Conservation (phyloP, 1,140 invertebrate genomes). For the Zaprionus inermis region DNA sequence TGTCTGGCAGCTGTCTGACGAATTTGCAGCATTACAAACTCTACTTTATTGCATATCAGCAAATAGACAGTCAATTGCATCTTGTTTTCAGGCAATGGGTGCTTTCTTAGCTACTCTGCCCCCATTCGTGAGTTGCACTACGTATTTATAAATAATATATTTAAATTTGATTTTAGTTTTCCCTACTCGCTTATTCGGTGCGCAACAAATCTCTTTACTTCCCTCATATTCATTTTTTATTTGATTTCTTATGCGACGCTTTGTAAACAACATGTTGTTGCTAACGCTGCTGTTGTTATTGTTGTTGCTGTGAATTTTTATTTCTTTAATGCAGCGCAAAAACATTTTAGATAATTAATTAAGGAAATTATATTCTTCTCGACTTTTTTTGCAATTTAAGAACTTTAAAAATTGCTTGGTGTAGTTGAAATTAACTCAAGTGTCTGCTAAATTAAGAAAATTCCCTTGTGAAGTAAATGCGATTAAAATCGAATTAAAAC, state of each 20-base stretch:
- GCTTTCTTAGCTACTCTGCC: too few species aligned
- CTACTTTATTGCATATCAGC: not conserved
- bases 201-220: not conserved
- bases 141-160: not conserved
- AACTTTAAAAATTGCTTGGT: not conserved
- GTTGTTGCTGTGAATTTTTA: slow-evolving; percentile 29
- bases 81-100: not conserved
- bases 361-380: slow-evolving; percentile 35
- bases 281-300: slow-evolving; percentile 22
- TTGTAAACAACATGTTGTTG: slow-evolving; percentile 63
- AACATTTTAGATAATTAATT: slow-evolving; percentile 75
- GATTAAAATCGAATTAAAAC: not conserved
- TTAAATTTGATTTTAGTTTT: too few species aligned
- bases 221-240: slow-evolving; percentile 9
- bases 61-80: not conserved
- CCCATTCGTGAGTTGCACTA: not conserved
- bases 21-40: not conserved
- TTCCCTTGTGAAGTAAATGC: not conserved
- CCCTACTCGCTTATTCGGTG: not conserved
- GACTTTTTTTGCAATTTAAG: slow-evolving; percentile 1
- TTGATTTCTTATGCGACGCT: slow-evolving; percentile 11
- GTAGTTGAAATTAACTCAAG: not conserved
- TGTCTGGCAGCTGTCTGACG: not conserved
- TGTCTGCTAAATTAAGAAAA: not conserved
- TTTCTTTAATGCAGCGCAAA: slow-evolving; percentile 59